A percentile compares a stretch with the other conserved stretches of the same genome.
These are phyloP conservation scores for Leptothorax acervorum DNA, from an alignment of 2,888 invertebrate species.

Conservation along the genomic window DNA sequence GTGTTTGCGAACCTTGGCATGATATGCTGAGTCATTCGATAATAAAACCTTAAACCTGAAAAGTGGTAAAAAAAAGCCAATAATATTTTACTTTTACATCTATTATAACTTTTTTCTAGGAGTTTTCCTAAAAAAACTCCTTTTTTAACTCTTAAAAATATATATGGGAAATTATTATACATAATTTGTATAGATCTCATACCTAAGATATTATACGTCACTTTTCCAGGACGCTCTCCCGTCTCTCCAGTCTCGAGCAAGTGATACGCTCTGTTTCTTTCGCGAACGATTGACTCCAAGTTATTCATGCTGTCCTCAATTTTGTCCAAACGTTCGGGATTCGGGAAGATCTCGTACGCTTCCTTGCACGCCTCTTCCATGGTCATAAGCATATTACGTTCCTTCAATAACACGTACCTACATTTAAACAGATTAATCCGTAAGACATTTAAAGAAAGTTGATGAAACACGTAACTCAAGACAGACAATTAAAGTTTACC, in stretches of 20 bases:
- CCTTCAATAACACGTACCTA: conserved; percentile 95
- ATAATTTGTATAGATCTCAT: conserved; percentile 17
- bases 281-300: conserved; percentile 95
- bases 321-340: conserved; percentile 97
- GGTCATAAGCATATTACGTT: conserved; percentile 98
- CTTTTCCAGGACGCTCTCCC: conserved; percentile 91
- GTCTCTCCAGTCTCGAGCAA: conserved; percentile 95
- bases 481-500: conserved; percentile 87
- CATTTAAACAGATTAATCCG: not conserved
- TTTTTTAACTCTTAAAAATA: not conserved
- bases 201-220: conserved; percentile 88
- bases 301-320: conserved; percentile 98
- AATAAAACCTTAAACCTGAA: conserved; percentile 81
- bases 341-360: conserved; percentile 91
- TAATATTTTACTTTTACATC: not conserved
- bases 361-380: conserved; percentile 95
- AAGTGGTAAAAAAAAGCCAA: conserved; percentile 1
- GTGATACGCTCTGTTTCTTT: conserved; percentile 96
- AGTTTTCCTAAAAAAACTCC: too few relatives aligned
- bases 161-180: not conserved
- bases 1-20: conserved; percentile 90
- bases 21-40: conserved; percentile 88
- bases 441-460: not conserved
- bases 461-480: not conserved
- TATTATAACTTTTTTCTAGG: not conserved